These are phyloP conservation scores for Tapera naevia DNA, from an alignment of 2,797 vertebrate genomes.

Conservation along the genomic window DNA sequence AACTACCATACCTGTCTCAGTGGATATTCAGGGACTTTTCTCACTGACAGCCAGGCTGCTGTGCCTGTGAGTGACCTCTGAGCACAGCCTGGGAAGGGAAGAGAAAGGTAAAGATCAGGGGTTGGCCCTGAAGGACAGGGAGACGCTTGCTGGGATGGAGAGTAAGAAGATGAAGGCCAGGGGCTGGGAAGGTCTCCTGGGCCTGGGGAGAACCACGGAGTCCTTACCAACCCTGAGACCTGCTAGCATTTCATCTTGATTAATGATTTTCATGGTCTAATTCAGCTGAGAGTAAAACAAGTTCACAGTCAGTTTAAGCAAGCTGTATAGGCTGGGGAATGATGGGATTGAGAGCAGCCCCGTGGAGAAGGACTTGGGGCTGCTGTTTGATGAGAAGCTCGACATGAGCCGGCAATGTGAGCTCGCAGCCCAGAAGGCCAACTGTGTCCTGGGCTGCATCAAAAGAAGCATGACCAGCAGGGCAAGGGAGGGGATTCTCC, in stretches of 20 bases:
- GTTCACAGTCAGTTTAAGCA: not conserved
- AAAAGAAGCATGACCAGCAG: too few species aligned
- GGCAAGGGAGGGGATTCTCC: too few species aligned
- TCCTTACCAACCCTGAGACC: not conserved
- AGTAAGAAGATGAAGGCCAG: not conserved
- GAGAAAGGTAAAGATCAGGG: not conserved
- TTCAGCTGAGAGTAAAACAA: not conserved
- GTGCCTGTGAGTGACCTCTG: rapidly evolving
- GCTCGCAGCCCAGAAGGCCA: too few species aligned
- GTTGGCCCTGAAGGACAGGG: not conserved
- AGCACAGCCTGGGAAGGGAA: not conserved
- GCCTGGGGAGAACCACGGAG: rapidly evolving
- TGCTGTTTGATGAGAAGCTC: too few species aligned
- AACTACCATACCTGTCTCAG: not conserved
- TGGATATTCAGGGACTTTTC: not conserved
- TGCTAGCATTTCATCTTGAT: not conserved
- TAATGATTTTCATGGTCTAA: not conserved
- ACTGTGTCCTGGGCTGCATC: too few species aligned
- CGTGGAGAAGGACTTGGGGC: too few species aligned
- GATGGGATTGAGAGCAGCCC: too few species aligned
- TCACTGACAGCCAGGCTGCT: not conserved
- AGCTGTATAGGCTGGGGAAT: too few species aligned
- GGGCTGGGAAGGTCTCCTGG: not conserved
- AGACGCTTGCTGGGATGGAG: not conserved
- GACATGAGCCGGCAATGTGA: too few species aligned